A percentile compares a stretch with the other conserved stretches of the same genome.
Evolutionary conservation across 2,888 invertebrate species (phyloP).

Genomic region (Plutella xylostella): DNA sequence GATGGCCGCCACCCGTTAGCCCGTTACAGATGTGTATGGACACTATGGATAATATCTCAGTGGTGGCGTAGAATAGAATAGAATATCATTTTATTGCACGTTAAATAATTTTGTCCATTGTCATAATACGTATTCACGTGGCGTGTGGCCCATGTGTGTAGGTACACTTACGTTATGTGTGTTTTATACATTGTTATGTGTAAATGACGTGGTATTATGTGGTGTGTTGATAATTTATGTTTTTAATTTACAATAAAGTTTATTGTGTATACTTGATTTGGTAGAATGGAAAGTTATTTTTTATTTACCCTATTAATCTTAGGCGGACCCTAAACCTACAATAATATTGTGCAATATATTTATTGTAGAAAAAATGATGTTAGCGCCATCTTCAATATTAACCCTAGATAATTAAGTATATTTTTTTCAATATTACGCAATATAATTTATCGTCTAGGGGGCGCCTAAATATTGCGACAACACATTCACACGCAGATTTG

Average conservation of each 20-base stretch:
- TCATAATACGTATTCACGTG: not conserved
- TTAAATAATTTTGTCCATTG: not conserved
- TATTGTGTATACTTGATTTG: not conserved
- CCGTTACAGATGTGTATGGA: no score
- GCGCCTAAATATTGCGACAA: no score
- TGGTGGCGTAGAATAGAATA: not conserved
- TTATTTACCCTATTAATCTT: not conserved
- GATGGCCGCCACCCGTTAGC: no score
- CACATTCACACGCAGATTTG: no score
- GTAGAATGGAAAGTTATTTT: not conserved
- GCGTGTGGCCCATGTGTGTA: not conserved
- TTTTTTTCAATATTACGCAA: not conserved
- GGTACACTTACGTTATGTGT: not conserved
- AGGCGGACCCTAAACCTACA: no score
- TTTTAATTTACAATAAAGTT: not conserved
- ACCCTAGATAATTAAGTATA: not conserved
- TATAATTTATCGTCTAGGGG: not conserved
- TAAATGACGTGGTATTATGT: not conserved
- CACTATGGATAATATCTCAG: not conserved
- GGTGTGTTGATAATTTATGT: not conserved
- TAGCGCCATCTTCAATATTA: not conserved
- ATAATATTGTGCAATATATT: no score
- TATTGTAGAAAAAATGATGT: not conserved
- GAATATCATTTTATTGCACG: not conserved
- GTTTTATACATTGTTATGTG: not conserved